Base-by-base conservation (phyloP, 2,113 vertebrate species). In the Anser cygnoides region DNA sequence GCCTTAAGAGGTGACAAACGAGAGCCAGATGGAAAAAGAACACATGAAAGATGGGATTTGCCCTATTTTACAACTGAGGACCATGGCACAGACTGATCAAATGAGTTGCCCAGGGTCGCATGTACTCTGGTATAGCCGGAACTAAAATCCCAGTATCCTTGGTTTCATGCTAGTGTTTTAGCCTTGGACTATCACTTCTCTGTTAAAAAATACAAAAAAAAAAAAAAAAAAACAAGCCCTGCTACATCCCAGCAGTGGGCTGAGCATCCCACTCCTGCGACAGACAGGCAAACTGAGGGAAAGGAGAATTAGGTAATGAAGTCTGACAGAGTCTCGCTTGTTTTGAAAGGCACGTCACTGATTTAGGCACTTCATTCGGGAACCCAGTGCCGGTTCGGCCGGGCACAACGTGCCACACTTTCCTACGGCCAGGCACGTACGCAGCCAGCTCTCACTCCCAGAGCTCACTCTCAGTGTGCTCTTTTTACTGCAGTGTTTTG, bases 341-440 rank as follows among this genome's bases (percentile, higher is more conserved):
- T 75, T 79, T 78, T n/a, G 62, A 92, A 83, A 89, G 88, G 44
- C 65, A 92, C 76, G 65, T 74, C 88, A 75, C 82, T 92, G 92
- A 87, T 82, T 82, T 41, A 50, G 66, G 66, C 55, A 44, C 67
- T 58, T 63, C 79, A 55, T 33, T 87, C 81, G n/a, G 50, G 57
- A 86, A 35, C 20, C n/a, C 33, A 1, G n/a, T 17, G 59, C 59
- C 6, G n/a, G 33, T 16, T 23, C 5, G 22, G 59, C 59, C 13
- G 13, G 58, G 58, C 14, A 10, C n/a, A 10, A n/a, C 9, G 3
- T 13, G 13, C 23, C 35, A 39, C 35, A 62, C 23, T 18, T 15
- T 37, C 14, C 23, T 18, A 18, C 6, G 23, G 61, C 59, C 37
- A 6, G 23, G 35, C 10, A 26, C 13, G 41, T 11, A 20, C 17